phyloP scores from a whole-genome alignment of 2,888 invertebrate genomes.

The Pterostichus niger region DNA sequence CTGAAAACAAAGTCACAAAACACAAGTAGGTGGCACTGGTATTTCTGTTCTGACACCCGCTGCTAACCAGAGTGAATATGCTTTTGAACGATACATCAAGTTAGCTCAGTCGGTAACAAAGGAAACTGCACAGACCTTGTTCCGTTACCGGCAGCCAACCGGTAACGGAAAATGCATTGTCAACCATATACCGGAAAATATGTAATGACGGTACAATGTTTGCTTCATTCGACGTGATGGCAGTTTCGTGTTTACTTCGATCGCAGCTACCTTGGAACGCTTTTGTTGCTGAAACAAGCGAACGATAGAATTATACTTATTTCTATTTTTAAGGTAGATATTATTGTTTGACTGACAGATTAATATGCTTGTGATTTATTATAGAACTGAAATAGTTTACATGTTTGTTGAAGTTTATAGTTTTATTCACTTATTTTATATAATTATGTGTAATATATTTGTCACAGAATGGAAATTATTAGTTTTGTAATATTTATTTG shows the following conservation, averaged over 20 bases:
- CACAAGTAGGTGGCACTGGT: slow-evolving; percentile 36
- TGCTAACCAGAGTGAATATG: slow-evolving; percentile 50
- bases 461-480: not conserved
- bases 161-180: slow-evolving; percentile 62
- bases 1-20: slow-evolving; percentile 43
- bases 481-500: slow-evolving; percentile 16
- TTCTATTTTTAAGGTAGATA: not conserved
- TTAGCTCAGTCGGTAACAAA: slow-evolving; percentile 54
- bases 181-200: slow-evolving; percentile 59
- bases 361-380: slow-evolving; percentile 11
- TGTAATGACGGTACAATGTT: slow-evolving; percentile 51
- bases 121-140: slow-evolving; percentile 37
- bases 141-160: slow-evolving; percentile 34
- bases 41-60: slow-evolving; percentile 50
- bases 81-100: slow-evolving; percentile 54
- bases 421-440: not conserved
- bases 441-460: not conserved
- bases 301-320: slow-evolving; percentile 1
- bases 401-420: slow-evolving; percentile 16
- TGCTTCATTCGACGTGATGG: slow-evolving; percentile 31
- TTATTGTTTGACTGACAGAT: slow-evolving; percentile 34
- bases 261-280: slow-evolving; percentile 25
- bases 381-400: not conserved
- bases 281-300: slow-evolving; percentile 38
- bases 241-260: slow-evolving; percentile 60